A percentile compares a stretch with the other conserved stretches of the same genome.
phyloP scores from a whole-genome alignment of 2,888 invertebrate species.

The Marronus borbonicus region DNA sequence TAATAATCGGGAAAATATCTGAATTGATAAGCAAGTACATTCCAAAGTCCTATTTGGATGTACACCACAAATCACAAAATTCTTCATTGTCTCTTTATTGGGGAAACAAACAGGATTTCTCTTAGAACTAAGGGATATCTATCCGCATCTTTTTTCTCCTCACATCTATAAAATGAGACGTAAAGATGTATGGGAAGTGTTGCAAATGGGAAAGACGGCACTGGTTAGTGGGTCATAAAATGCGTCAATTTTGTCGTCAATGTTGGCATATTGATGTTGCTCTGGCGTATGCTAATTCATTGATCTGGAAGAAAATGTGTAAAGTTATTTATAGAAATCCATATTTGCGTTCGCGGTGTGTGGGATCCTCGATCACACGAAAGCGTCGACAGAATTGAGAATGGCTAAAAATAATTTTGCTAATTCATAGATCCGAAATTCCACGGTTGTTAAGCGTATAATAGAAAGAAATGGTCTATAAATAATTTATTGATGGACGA shows the following conservation, averaged over 20 bases:
- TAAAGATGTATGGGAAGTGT: background rate
- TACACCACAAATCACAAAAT: no score
- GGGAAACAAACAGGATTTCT: no score
- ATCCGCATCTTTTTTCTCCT: no score
- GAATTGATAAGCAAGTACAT: no score
- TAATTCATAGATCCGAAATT: background rate
- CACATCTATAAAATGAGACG: no score
- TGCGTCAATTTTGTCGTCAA: conserved; percentile 30
- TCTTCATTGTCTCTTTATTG: no score
- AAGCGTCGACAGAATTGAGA: background rate
- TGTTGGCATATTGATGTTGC: conserved; percentile 17
- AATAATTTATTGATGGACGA: background rate
- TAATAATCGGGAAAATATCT: no score
- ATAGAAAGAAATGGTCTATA: background rate
- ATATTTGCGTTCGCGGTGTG: background rate
- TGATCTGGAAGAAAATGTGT: conserved; percentile 14
- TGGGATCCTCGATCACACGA: background rate
- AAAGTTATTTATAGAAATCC: conserved; percentile 12
- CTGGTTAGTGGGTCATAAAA: background rate
- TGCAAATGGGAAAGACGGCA: background rate
- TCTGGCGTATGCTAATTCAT: conserved; percentile 12
- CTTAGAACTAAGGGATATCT: no score
- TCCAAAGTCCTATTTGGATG: no score
- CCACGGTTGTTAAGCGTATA: no score
- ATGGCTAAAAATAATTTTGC: background rate